These are phyloP conservation scores for Rhagoletis zephyria DNA, from an alignment of 1,140 invertebrate genomes.

Conservation along the genomic window DNA sequence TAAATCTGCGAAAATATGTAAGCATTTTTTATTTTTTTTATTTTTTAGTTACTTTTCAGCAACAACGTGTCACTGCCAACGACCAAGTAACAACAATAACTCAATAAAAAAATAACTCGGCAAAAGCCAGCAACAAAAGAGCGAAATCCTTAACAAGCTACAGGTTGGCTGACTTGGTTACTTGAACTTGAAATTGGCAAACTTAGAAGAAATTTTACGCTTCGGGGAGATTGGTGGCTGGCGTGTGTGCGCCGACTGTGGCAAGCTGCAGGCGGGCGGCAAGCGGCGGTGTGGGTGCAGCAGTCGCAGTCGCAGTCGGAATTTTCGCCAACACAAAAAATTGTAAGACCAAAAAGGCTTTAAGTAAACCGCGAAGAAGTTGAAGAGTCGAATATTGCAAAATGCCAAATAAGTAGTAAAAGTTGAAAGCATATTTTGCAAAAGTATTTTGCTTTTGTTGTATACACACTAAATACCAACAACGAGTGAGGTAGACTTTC, in stretches of 20 bases:
- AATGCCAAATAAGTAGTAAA: background rate
- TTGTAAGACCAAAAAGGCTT: background rate
- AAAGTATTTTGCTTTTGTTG: background rate
- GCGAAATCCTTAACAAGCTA: slow-evolving; percentile 40
- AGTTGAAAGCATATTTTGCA: background rate
- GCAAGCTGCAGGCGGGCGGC: background rate
- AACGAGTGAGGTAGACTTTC: too few species aligned
- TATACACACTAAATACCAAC: too few species aligned
- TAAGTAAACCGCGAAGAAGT: slow-evolving; percentile 2
- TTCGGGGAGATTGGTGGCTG: background rate
- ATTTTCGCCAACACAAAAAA: background rate
- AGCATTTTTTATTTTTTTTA: background rate
- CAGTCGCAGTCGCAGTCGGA: background rate
- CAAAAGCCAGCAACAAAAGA: background rate
- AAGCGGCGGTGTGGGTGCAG: background rate
- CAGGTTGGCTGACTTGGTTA: background rate
- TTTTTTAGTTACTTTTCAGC: background rate
- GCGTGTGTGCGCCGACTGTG: background rate
- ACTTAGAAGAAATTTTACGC: slow-evolving; percentile 43
- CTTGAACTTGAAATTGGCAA: slow-evolving; percentile 51
- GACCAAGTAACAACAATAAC: slow-evolving; percentile 17
- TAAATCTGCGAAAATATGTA: background rate
- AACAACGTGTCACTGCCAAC: slow-evolving; percentile 3
- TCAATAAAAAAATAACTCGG: slow-evolving; percentile 19
- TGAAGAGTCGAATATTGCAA: slow-evolving; percentile 4